phyloP scores from a whole-genome alignment of 2,797 vertebrate genomes.

The Falco rusticolus region DNA sequence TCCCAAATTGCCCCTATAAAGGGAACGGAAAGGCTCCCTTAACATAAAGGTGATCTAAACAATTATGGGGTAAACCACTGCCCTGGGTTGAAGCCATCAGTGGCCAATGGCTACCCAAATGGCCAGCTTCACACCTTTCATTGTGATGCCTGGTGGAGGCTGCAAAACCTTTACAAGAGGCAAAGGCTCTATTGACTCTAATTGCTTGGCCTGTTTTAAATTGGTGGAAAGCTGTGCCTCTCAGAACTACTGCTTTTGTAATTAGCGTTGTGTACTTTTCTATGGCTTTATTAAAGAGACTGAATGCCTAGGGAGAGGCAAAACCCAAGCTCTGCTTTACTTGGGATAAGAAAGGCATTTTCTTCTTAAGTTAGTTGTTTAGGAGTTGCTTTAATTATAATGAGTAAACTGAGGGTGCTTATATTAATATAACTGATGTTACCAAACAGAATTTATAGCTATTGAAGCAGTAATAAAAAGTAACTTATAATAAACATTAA shows the following conservation, averaged over 20 bases:
- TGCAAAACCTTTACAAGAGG: neutral
- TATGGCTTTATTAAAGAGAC: neutral
- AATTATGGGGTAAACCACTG: neutral
- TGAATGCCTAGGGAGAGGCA: neutral
- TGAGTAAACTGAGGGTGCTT: constrained; percentile 31
- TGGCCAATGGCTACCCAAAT: neutral
- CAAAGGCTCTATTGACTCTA: neutral
- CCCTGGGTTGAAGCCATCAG: neutral
- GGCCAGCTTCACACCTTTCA: accelerated
- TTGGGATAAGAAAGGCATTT: neutral
- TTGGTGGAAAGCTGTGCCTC: neutral
- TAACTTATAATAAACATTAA: constrained; percentile 1
- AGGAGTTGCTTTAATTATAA: constrained; percentile 31
- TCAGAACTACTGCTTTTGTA: neutral
- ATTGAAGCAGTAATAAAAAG: constrained; percentile 48
- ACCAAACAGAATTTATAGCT: constrained; percentile 23
- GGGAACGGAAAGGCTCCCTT: neutral
- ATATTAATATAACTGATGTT: constrained; percentile 46
- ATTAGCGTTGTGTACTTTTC: constrained; percentile 4
- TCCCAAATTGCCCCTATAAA: neutral
- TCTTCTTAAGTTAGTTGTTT: neutral
- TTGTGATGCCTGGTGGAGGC: neutral
- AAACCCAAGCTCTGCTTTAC: constrained; percentile 13
- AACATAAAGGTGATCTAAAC: accelerated
- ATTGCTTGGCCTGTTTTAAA: neutral